Base-by-base conservation (phyloP, 2,888 invertebrate genomes). In the Drosophila pseudotalamancana region DNA sequence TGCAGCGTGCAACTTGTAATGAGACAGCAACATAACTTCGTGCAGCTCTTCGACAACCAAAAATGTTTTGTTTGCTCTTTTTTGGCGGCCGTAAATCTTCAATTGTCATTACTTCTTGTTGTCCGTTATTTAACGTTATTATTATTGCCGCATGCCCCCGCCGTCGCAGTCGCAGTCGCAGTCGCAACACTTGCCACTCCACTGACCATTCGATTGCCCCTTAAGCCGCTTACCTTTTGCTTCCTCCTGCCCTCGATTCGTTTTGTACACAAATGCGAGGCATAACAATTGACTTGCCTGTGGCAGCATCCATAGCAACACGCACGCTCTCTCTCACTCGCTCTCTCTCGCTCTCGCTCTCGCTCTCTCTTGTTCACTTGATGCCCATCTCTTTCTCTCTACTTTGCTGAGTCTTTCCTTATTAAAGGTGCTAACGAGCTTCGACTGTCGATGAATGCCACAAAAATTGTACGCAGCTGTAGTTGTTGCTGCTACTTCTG, bases 1-100 rank as follows among this genome's bases (percentile, higher is more conserved):
- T 54, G 59, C 70, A 72, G 53, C 77, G 74, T 69, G 69, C 75
- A 78, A 43, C 70, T 60, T 73, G 85, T 81, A 82, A 84, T 84
- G 73, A 84, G 81, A 49, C 61, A 35, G 60, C 49, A 43, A 50
- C 56, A 73, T 71, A 72, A 65, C 57, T 63, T 80, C 84, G 84
- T 80, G 80, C 81, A 54, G 54, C 64, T 63, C 14, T 37, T 23
- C 43, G 45, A 23, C 29, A 37, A 29, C n/a, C n/a, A 29, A 43
- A n/a, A 59, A 48, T 16, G 37, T 62, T 51, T 12, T 32, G 42
- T 61, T 66, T 60, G 21, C 59, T 53, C 12, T 25, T 18, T 49
- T 59, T 56, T 32, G 40, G 12, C 27, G 48, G 29, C n/a, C 42
- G 45, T 57, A 77, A 67, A 72, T 65, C 68, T 67, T 72, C 72